Conservation (phyloP, 2,888 invertebrate species). For the Clostera curtula region DNA sequence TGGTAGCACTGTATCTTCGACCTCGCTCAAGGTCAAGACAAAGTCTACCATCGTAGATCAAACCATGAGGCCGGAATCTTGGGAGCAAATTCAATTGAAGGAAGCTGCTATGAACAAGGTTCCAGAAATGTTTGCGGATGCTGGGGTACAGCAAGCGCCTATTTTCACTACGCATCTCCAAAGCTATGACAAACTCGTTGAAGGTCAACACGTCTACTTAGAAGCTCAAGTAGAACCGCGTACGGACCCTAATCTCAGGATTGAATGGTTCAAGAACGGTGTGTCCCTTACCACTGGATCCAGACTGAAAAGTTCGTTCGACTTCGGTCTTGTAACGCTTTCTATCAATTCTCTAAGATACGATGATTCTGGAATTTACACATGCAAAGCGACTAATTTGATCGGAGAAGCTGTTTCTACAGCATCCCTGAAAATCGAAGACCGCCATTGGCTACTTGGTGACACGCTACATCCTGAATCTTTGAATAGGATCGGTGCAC, state of each 20-base stretch:
- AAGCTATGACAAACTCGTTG: conserved; percentile 86
- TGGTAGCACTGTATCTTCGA: conserved; percentile 95
- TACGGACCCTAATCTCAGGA: conserved; percentile 88
- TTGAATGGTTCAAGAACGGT: conserved; percentile 97
- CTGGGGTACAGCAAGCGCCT: conserved; percentile 91
- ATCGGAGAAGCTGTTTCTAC: conserved; percentile 96
- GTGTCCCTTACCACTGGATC: conserved; percentile 89
- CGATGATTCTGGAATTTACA: conserved; percentile 96
- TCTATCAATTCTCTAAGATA: conserved; percentile 90
- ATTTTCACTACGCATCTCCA: conserved; percentile 95
- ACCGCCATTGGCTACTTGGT: conserved; percentile 90
- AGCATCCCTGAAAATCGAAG: conserved; percentile 90
- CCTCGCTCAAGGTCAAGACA: conserved; percentile 90
- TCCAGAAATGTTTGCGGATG: conserved; percentile 90
- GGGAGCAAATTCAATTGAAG: conserved; percentile 92
- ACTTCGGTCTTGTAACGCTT: conserved; percentile 96
- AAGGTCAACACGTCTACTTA: conserved; percentile 89
- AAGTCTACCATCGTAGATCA: conserved; percentile 88
- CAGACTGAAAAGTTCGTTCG: conserved; percentile 93
- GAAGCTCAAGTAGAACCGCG: conserved; percentile 95
- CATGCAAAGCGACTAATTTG: conserved; percentile 94
- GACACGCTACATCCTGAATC: conserved; percentile 93
- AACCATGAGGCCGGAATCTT: conserved; percentile 91
- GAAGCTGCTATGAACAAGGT: conserved; percentile 95
- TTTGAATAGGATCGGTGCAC: conserved; percentile 86